Base-by-base conservation (phyloP, 2,113 vertebrate species). In the Oreochromis aureus region DNA sequence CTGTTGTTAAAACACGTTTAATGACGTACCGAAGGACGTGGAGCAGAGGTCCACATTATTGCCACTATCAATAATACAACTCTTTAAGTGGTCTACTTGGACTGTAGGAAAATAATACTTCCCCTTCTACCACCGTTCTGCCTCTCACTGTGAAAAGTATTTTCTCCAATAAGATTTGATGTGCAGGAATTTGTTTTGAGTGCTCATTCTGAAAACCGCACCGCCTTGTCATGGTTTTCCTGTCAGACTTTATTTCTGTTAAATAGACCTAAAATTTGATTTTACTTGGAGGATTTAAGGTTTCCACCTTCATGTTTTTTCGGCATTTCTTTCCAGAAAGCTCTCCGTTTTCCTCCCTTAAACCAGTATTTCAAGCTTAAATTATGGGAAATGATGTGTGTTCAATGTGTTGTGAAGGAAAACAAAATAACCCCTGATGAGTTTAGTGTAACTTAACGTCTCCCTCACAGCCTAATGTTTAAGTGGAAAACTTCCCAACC, bases 21-120 rank as follows among this genome's bases (percentile, higher is more conserved):
- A 95, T 93, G 95, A 94, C 89, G 91, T 94, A 95, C 91, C 78
- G 85, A 92, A 92, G 92, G 94, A 93, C 82, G 79, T 73, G 85
- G 88, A 94, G 94, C 94, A 94, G 94, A 90, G 91, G 87, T 84
- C 89, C 93, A 93, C 87, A 86, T 95, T 92, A 95, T 95, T 92
- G 93, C 94, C 92, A 93, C 94, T 93, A 95, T 96, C 92, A 95
- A 96, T 95, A 94, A 94, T 94, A 95, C 89, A 91, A 93, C 93
- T 80, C 81, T 95, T 95, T 95, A 95, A 96, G 94, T 95, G 92
- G 89, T 95, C 95, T 94, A 89, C 93, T 95, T 88, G 95, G 95
- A 95, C 41, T 87, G 84, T 83, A 88, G 91, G 92, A 89, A 93
- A 94, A 95, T 95, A 96, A 96, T 95, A 95, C 94, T 94, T 95